phyloP scores from a whole-genome alignment of 1,140 invertebrate genomes.

The Triops cancriformis region DNA sequence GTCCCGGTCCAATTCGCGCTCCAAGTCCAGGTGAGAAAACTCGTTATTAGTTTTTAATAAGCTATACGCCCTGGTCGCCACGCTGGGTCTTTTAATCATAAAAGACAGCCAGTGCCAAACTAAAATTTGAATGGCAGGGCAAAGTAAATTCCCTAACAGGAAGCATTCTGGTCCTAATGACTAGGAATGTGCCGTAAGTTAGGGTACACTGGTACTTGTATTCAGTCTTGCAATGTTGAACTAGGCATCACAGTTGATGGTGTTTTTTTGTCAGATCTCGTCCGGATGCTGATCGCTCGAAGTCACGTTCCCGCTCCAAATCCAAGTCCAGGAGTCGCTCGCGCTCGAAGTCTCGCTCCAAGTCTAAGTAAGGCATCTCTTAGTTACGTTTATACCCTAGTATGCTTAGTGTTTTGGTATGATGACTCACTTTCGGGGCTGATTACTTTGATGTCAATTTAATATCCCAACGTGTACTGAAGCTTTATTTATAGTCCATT shows the following conservation, averaged over 20 bases:
- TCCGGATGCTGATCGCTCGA: constrained; percentile 15
- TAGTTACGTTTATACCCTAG: too few relatives aligned
- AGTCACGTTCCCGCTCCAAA: constrained; percentile 46
- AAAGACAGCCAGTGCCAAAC: constrained; percentile 24
- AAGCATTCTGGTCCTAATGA: constrained; percentile 22
- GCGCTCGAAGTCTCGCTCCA: constrained; percentile 38
- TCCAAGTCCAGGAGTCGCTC: constrained; percentile 48
- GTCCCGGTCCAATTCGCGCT: constrained; percentile 55
- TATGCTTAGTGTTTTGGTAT: background rate
- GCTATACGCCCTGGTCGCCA: constrained; percentile 21
- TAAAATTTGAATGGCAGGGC: constrained; percentile 19
- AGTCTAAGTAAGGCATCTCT: constrained; percentile 37
- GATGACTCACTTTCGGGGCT: constrained; percentile 23
- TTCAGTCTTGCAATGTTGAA: too few relatives aligned
- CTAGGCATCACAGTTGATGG: too few relatives aligned
- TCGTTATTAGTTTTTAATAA: background rate
- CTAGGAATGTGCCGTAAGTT: constrained; percentile 24
- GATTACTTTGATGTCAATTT: constrained; percentile 15
- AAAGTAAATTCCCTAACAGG: constrained; percentile 22
- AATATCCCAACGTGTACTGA: background rate
- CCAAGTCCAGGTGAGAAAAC: constrained; percentile 43
- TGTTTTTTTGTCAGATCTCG: background rate
- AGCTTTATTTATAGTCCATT: background rate
- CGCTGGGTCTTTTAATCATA: constrained; percentile 14
- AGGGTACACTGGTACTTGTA: background rate